Evolutionary conservation across 37 sponge, comb jelly and placozoan species (phyloP).

Genomic region (Theonella swinhoei): DNA sequence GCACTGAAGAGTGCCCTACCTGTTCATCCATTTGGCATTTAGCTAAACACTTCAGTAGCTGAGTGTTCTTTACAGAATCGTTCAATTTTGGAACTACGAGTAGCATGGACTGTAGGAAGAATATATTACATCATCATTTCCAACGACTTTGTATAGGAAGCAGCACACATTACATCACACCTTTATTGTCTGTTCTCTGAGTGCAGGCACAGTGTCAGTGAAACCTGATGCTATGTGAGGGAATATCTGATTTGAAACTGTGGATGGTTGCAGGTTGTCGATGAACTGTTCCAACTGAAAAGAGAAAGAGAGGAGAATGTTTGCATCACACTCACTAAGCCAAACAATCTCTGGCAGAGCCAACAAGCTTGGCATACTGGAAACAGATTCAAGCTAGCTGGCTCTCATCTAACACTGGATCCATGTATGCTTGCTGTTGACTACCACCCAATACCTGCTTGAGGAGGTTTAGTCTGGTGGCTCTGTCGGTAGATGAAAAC

Average conservation of each 20-base stretch:
- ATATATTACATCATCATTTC: neutral
- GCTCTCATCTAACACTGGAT: too few relatives aligned
- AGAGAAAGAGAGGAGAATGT: neutral
- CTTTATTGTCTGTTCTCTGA: conserved; percentile 95
- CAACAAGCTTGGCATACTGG: too few relatives aligned
- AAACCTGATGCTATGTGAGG: conserved; percentile 86
- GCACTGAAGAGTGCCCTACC: conserved; percentile 4
- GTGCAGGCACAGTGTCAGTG: conserved; percentile 86
- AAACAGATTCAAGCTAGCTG: too few relatives aligned
- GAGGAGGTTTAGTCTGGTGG: conserved; percentile 90
- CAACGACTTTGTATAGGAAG: neutral
- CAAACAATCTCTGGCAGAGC: neutral
- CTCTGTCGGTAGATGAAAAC: conserved; percentile 94
- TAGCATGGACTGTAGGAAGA: conserved; percentile 69
- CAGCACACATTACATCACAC: conserved; percentile 13
- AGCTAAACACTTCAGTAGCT: conserved; percentile 89
- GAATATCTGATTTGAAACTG: conserved; percentile 86
- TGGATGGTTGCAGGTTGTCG: conserved; percentile 76
- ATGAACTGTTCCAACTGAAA: conserved; percentile 70
- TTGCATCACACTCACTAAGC: neutral
- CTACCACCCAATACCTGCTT: conserved; percentile 81
- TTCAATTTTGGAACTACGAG: conserved; percentile 86
- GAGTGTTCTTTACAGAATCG: conserved; percentile 62
- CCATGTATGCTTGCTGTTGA: too few relatives aligned
- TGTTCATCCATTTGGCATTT: conserved; percentile 90